These are phyloP conservation scores for Poliocrania exsul DNA, from an alignment of 2,797 vertebrate genomes.

Conservation along the genomic window DNA sequence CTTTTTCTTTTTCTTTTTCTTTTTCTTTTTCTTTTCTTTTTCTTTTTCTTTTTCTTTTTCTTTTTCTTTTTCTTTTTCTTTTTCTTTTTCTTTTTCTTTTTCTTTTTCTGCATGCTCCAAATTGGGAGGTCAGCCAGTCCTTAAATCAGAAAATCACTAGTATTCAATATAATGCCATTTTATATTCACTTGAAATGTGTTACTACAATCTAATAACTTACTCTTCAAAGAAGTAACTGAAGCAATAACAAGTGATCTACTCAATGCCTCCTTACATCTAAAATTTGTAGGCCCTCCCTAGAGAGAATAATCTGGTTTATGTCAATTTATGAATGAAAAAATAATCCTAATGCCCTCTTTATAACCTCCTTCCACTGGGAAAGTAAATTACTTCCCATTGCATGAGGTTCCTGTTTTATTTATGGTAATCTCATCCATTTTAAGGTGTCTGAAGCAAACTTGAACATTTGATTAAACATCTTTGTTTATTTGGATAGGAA, in stretches of 20 bases:
- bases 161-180: background rate
- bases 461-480: background rate
- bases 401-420: background rate
- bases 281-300: background rate
- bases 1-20: background rate
- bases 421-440: background rate
- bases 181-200: background rate
- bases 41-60: background rate
- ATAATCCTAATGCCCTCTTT: background rate
- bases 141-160: background rate
- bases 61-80: too few species aligned
- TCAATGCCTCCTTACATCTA: background rate
- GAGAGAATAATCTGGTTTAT: background rate
- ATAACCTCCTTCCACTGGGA: background rate
- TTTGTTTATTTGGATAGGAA: background rate
- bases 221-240: background rate
- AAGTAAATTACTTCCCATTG: background rate
- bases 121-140: background rate
- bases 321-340: background rate
- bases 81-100: background rate
- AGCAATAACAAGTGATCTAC: background rate
- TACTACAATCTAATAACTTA: background rate
- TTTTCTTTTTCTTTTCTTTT: too few species aligned
- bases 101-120: background rate
- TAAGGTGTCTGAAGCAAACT: background rate